phyloP scores from a whole-genome alignment of 2,888 invertebrate species.

The Gryllus longicercus region DNA sequence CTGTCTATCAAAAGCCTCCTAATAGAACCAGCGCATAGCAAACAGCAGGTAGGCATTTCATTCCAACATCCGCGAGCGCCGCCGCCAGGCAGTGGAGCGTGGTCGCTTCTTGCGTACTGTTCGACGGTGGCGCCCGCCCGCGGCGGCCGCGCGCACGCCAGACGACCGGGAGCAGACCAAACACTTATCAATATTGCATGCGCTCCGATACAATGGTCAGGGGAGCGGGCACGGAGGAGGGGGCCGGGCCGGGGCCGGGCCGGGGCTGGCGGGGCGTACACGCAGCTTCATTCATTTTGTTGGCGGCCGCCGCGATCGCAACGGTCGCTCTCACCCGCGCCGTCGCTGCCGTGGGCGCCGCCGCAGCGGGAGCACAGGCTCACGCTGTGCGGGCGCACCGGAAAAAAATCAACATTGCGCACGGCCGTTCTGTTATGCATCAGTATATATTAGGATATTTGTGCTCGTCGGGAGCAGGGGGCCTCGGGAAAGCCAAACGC shows the following conservation, averaged over 20 bases:
- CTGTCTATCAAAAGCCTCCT: no score
- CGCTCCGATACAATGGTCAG: constrained; percentile 2
- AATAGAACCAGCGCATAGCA: no score
- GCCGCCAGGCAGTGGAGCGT: no score
- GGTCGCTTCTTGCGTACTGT: neutral
- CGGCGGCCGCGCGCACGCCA: neutral
- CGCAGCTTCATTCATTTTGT: neutral
- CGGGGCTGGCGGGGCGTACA: neutral
- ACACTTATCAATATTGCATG: neutral
- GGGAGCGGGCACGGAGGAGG: constrained; percentile 1
- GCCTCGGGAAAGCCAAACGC: neutral
- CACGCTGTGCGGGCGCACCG: neutral
- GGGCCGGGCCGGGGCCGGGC: neutral
- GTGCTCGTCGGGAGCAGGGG: neutral
- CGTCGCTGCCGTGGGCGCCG: neutral
- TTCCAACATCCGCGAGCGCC: no score
- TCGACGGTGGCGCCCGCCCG: neutral
- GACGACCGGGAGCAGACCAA: neutral
- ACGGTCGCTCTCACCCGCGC: neutral
- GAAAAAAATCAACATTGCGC: constrained; percentile 1
- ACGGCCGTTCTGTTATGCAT: neutral
- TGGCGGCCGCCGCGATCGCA: neutral
- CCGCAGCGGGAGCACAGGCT: neutral
- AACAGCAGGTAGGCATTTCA: no score
- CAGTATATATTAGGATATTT: constrained; percentile 17